Conservation (phyloP, 2,888 invertebrate genomes). For the Macaria notata region DNA sequence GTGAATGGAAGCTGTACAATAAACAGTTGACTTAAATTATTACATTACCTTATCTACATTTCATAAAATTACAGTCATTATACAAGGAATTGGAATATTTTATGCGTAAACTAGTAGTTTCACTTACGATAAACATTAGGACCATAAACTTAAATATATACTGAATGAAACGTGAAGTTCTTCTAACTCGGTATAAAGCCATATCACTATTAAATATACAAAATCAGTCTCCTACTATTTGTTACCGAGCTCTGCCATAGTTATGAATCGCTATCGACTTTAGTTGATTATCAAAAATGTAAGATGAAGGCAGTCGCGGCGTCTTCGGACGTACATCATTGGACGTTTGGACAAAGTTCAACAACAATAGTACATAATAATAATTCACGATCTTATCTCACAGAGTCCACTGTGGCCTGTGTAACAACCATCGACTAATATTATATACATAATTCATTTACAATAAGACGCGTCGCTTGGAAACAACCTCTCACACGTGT, state of each 20-base stretch:
- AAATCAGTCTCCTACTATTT: slow-evolving; percentile 82
- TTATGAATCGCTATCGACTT: slow-evolving; percentile 26
- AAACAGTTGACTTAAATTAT: slow-evolving; percentile 67
- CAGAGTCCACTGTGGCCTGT: slow-evolving; percentile 36
- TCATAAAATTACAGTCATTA: slow-evolving; percentile 64
- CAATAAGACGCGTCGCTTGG: slow-evolving; percentile 29
- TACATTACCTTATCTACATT: slow-evolving; percentile 47
- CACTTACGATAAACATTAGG: slow-evolving; percentile 44
- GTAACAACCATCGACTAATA: slow-evolving; percentile 22
- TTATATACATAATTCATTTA: background rate
- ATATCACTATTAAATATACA: slow-evolving; percentile 73
- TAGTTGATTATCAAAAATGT: slow-evolving; percentile 39
- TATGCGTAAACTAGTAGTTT: slow-evolving; percentile 50
- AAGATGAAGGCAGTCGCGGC: slow-evolving; percentile 54
- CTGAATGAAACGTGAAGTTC: slow-evolving; percentile 45
- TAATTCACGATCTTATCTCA: slow-evolving; percentile 16
- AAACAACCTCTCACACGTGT: slow-evolving; percentile 63
- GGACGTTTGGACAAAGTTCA: slow-evolving; percentile 62
- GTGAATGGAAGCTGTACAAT: slow-evolving; percentile 73
- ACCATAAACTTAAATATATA: slow-evolving; percentile 29
- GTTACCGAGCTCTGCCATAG: slow-evolving; percentile 64
- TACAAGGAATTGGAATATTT: slow-evolving; percentile 70
- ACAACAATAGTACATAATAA: slow-evolving; percentile 16
- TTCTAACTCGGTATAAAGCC: slow-evolving; percentile 66
- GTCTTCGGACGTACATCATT: slow-evolving; percentile 61